Evolutionary conservation across 2,888 invertebrate genomes (phyloP), one percentile per base, ranked within the genome.

Genomic region (Cephus sareptanus): DNA sequence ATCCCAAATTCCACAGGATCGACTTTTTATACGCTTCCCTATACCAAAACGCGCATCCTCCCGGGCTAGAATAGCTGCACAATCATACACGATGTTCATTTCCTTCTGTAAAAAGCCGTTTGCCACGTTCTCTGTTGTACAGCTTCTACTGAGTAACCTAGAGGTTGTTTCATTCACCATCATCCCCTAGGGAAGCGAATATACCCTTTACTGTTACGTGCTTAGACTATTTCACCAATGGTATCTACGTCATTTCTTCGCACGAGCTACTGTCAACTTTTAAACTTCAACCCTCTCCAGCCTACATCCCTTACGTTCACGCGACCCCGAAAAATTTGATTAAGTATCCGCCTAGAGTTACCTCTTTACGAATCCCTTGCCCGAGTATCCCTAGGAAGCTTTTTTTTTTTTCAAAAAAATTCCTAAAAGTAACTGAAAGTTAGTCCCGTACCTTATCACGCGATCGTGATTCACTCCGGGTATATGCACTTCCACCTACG

Each of bases 81-180:
- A 56, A 56, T 56, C 56, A 56, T 56, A 56, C 23, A 23, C 56
- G 56, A 56, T 56, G 56, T 56, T 56, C 56, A 56, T 56, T 56
- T 56, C 56, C 56, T 56, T 9, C 56, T 56, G 80, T 83, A 84
- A 85, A 84, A 84, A 83, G 80, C 79, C 82, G 79, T 83, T 84
- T 82, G 79, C 80, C 56, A 56, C 23, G 56, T 56, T 56, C 6
- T 23, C 23, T 23, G 68, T 69, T 31, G 37, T 68, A 37, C 56
- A 71, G 78, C 79, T 79, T 83, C 83, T 81, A 81, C 80, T 80
- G 69, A 76, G 77, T 79, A 83, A 81, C 83, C 82, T 82, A 83
- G 82, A 78, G 81, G 79, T 76, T 78, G 83, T 84, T 87, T 86
- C 82, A 83, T 86, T 85, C 84, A 81, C 79, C 77, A 74, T 78